Evolutionary conservation across 2,888 invertebrate genomes (phyloP).

Genomic region (Microchrysa polita): DNA sequence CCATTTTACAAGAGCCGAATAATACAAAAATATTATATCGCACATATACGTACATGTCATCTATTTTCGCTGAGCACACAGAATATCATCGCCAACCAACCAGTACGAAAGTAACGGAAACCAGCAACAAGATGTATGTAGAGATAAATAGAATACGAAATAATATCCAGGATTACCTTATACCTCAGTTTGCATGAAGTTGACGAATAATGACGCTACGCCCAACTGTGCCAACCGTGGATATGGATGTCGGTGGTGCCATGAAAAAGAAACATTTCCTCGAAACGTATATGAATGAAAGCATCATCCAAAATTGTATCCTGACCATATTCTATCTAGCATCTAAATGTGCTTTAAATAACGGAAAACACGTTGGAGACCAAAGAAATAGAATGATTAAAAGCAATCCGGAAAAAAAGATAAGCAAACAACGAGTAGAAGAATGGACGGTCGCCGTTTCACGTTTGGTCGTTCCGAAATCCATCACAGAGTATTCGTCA

Average conservation of each 20-base stretch:
- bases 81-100: conserved; percentile 16
- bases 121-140: neutral
- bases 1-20: conserved; percentile 1
- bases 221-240: neutral
- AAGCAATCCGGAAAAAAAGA: neutral
- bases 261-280: neutral
- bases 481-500: neutral
- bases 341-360: neutral
- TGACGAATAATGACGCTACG: neutral
- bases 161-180: conserved; percentile 14
- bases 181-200: conserved; percentile 19
- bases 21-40: conserved; percentile 12
- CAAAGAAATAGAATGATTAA: neutral
- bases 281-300: conserved; percentile 8
- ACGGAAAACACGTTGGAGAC: neutral
- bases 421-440: neutral
- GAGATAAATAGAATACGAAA: neutral
- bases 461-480: neutral
- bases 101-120: neutral
- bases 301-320: neutral
- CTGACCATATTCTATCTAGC: neutral
- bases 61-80: conserved; percentile 17
- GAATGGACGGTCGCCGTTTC: neutral
- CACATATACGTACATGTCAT: no score
- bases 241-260: neutral